Base-by-base conservation (phyloP, 2,888 invertebrate genomes). In the Thymelicus acteon region DNA sequence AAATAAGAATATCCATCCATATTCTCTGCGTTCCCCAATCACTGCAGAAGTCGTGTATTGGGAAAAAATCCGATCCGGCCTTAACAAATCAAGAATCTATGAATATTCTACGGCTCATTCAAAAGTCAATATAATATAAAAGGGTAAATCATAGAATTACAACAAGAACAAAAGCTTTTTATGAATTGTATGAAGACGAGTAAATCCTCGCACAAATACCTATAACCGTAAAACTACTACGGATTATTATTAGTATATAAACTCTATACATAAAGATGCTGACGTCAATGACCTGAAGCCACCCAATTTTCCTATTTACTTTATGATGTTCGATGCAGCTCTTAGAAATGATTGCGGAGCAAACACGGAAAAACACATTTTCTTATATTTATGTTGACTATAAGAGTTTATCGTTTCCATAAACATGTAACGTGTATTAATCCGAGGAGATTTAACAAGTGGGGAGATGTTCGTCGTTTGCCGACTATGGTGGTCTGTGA, bases 321-420 rank as follows among this genome's bases (percentile, higher is more conserved):
- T 58, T 61, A 54, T 24, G 19, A 15, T 58, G 48, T 8, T 54
- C 47, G 31, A 49, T 54, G 44, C 48, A n/a, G 48, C 61, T 44
- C 61, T 69, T 58, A 63, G 57, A 69, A 63, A 48, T 54, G 15
- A 69, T 58, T 24, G 52, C 61, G 12, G 4, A 49, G 54, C 68
- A 57, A 62, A 62, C 15, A 19, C 61, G 62, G 57, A 40, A 61
- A 69, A 62, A 47, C 62, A 62, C 47, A 61, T 40, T 69, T 62
- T 19, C 19, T 62, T 15, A 62, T 62, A 63, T 69, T 69, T 69
- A 69, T 69, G 62, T 62, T 19, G 15, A 31, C 49, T 13, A 69
- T 69, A 63, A 47, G 31, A 47, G 47, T 63, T 69, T 57, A 68
- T 57, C 24, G 67, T 24, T 24, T 31, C 62, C 61, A 67, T 68